Base-by-base conservation (phyloP, 2,797 vertebrate genomes). In the Mionectes olivaceus region DNA sequence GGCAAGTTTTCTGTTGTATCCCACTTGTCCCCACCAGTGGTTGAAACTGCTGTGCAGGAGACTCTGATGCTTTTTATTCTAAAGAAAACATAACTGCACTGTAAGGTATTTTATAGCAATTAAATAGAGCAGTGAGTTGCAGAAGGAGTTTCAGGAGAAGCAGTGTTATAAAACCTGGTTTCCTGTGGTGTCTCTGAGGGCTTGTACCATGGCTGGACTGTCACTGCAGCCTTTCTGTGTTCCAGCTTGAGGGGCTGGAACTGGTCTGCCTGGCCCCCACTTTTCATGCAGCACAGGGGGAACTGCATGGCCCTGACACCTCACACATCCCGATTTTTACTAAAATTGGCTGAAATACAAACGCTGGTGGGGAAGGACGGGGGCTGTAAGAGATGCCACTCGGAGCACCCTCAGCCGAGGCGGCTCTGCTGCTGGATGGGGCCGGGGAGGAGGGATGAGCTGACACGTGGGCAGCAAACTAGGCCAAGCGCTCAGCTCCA, bases 311-410 rank as follows among this genome's bases (percentile, higher is more conserved):
- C 65, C 7, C 78, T 5, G 67, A 5, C 18, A 4, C 1, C 44
- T 46, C 81, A 1, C 33, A 5, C 21, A 2, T 0, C 8, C 11
- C 0, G 0, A 1, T 67, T 59, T 57, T 39, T 5, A 5, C 56
- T 32, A 18, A 10, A 79, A 21, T 8, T 5, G 59, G 15, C 75
- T 17, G 87, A 8, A 65, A 37, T 5, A 7, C 15, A 14, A 10
- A 5, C 3, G 37, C 25, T 9, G 27, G 3, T 3, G 28, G 63
- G 59, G 47, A n/a, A 19, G 19, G 22, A 32, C 57, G 3, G 28
- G 28, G 41, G 0, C 74, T 2, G 57, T 10, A 77, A 2, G 19
- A 2, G n/a, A 5, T 37, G 7, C 39, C n/a, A 5, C 16, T 10
- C 19, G 0, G 14, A 74, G 76, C 79, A 92, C 49, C 67, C 60